A percentile compares a stretch with the other conserved stretches of the same genome.
Conservation (phyloP, 2,888 invertebrate species). For the Polia nebulosa region DNA sequence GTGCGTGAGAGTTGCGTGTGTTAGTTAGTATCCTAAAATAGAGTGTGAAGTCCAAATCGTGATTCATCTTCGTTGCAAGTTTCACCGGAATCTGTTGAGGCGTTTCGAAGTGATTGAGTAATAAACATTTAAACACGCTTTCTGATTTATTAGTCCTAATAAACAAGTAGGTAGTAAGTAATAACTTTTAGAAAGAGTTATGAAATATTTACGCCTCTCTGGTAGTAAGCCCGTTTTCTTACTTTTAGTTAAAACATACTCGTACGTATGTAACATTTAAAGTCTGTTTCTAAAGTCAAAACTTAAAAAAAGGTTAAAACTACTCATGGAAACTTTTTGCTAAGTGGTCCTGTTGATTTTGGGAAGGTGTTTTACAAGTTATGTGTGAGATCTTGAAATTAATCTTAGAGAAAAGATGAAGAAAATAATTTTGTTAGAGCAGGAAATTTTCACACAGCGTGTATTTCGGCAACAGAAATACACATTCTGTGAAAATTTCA, state of each 20-base stretch:
- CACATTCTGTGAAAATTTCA: too few species aligned
- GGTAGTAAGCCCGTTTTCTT: neutral
- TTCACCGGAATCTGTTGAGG: constrained; percentile 57
- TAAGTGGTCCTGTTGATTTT: neutral
- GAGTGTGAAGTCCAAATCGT: constrained; percentile 29
- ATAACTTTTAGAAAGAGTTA: neutral
- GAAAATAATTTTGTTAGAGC: neutral
- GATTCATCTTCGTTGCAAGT: constrained; percentile 48
- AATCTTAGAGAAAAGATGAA: neutral
- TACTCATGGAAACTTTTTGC: neutral
- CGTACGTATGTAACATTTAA: neutral
- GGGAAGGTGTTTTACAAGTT: neutral
- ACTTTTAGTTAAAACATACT: neutral
- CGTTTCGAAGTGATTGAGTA: constrained; percentile 57
- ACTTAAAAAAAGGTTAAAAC: neutral
- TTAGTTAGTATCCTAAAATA: constrained; percentile 37
- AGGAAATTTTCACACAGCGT: too few species aligned
- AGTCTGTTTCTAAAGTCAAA: neutral
- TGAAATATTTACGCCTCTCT: neutral
- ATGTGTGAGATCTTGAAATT: neutral
- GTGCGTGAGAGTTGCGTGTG: constrained; percentile 28
- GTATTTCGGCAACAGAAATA: too few species aligned
- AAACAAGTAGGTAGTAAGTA: constrained; percentile 13
- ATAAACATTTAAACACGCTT: constrained; percentile 57
- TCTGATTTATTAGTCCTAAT: constrained; percentile 50